Conservation (phyloP, 2,113 vertebrate species). For the Agapornis roseicollis region DNA sequence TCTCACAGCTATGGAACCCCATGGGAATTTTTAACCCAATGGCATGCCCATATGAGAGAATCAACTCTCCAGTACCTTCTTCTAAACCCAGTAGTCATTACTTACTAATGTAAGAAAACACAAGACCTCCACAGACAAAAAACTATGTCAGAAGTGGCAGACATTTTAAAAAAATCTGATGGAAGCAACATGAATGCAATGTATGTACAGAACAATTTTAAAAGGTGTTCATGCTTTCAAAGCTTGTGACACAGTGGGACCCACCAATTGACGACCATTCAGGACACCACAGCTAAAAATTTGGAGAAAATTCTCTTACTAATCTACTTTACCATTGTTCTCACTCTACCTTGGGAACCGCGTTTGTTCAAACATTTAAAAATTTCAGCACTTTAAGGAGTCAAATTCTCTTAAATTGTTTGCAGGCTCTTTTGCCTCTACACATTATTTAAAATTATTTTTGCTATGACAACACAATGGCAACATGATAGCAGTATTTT, state of each 20-base stretch:
- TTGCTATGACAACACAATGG: neutral
- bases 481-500: neutral
- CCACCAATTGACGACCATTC: rapidly evolving
- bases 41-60: rapidly evolving
- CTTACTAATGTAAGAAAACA: neutral
- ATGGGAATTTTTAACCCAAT: neutral
- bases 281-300: neutral
- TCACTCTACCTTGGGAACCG: neutral
- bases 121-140: neutral
- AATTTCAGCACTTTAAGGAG: neutral
- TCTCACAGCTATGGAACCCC: neutral
- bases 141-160: neutral
- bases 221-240: neutral
- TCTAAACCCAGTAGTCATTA: neutral
- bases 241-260: neutral
- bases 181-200: neutral
- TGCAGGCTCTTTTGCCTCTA: neutral
- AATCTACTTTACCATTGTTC: neutral
- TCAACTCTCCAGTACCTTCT: neutral
- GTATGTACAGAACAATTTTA: rapidly evolving
- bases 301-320: neutral
- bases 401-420: neutral
- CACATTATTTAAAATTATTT: neutral
- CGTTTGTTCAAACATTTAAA: neutral
- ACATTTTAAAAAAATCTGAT: neutral